Evolutionary conservation across 2,797 vertebrate species (phyloP), one percentile per base, ranked within the genome.

Genomic region (Cossypha caffra): DNA sequence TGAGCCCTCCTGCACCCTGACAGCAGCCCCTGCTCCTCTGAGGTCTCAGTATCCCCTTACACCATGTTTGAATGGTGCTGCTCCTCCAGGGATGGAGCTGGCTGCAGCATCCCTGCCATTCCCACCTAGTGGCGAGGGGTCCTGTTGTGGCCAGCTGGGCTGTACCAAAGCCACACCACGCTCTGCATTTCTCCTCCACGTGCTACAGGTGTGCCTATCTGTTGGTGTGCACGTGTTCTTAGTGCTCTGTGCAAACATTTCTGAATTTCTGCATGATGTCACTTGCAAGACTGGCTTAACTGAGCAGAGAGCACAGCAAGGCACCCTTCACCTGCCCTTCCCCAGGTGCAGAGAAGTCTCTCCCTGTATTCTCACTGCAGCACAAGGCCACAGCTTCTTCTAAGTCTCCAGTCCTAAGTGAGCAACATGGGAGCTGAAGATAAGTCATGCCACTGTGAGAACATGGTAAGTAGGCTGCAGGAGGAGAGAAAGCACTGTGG

Each of bases 1-100:
- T 24, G 62, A 93, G 43, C 47, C 40, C 40, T 82, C 14, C 51
- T n/a, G n/a, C n/a, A 20, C 31, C 12, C 61, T 67, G 38, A 23
- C 29, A 90, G n/a, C 42, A n/a, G 35, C 57, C 25, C 62, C 20
- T 63, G 40, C 9, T 69, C 21, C 71, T 74, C 82, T 54, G 72
- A 24, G 57, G 25, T 55, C 40, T 62, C 51, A 19, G 33, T 3
- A 52, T 3, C 17, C 47, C 33, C n/a, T 47, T 16, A 29, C 12
- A 37, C 13, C 11, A 4, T 0, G 1, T 40, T 0, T 37, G 43
- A 74, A 67, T 4, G 35, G 29, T 0, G 1, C 55, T 54, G 67
- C 29, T 85, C 17, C 47, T 54, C 28, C 55, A 52, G 35, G 23
- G 37, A 33, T 40, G 33, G 54, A 87, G 50, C 26, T 59, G 52